These are phyloP conservation scores for Allobates femoralis DNA, from an alignment of 2,797 vertebrate species.

Conservation along the genomic window DNA sequence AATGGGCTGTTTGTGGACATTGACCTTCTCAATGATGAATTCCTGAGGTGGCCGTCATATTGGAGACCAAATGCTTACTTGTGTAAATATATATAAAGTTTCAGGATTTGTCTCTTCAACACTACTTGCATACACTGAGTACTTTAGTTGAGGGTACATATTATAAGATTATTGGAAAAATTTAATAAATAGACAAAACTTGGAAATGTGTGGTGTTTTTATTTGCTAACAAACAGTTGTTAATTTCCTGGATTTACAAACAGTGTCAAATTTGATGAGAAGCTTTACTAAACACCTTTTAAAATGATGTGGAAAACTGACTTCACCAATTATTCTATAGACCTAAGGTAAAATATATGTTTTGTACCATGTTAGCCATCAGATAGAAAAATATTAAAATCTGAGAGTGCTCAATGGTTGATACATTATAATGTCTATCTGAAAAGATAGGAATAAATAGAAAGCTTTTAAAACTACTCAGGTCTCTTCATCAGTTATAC, in stretches of 20 bases:
- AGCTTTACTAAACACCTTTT: too few species aligned
- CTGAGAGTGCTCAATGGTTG: too few species aligned
- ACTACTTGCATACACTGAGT: constrained; percentile 57
- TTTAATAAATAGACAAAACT: constrained; percentile 62
- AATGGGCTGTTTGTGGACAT: background rate
- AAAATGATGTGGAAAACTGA: too few species aligned
- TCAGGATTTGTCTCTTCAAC: constrained; percentile 60
- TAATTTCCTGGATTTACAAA: background rate
- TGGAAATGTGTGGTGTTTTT: constrained; percentile 22
- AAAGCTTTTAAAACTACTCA: too few species aligned
- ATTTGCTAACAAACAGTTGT: background rate
- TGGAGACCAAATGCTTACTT: constrained; percentile 12
- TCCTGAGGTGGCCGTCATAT: background rate
- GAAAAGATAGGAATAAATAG: too few species aligned
- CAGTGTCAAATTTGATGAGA: background rate
- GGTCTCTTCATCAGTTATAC: too few species aligned
- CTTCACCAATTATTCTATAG: too few species aligned
- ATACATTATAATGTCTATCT: too few species aligned
- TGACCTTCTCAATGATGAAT: background rate
- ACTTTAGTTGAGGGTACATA: constrained; percentile 59
- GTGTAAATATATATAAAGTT: constrained; percentile 30
- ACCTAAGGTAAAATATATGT: too few species aligned
- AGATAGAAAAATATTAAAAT: too few species aligned
- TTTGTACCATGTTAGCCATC: too few species aligned
- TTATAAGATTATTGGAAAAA: constrained; percentile 51